Conservation (phyloP, 1,140 invertebrate genomes). For the Scaptomyza pallida region DNA sequence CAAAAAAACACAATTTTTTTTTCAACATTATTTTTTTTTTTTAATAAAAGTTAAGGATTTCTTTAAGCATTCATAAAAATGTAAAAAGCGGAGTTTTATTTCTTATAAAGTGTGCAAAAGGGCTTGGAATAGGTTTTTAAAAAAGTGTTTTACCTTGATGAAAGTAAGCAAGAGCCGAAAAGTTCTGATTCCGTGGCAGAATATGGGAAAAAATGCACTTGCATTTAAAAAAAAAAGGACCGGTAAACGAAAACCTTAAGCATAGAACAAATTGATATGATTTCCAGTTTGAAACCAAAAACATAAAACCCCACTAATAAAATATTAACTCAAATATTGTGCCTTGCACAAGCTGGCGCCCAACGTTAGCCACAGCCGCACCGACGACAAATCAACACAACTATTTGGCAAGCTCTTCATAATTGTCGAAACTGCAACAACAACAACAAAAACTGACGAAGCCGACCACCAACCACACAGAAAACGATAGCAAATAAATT, state of each 20-base stretch:
- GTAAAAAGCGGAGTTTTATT: conserved; percentile 5
- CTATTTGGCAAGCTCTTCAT: conserved; percentile 74
- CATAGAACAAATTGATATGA: neutral
- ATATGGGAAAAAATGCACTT: too few relatives aligned
- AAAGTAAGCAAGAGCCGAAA: too few relatives aligned
- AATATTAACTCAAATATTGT: too few relatives aligned
- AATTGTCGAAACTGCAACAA: conserved; percentile 57
- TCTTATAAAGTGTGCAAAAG: neutral
- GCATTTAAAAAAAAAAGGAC: too few relatives aligned
- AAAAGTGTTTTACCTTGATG: too few relatives aligned
- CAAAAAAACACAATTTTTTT: conserved; percentile 31
- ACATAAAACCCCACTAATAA: too few relatives aligned
- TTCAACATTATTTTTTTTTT: conserved; percentile 56
- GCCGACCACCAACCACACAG: conserved; percentile 17
- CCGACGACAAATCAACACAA: conserved; percentile 3
- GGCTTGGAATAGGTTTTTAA: too few relatives aligned
- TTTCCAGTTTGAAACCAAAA: too few relatives aligned
- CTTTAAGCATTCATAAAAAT: conserved; percentile 73
- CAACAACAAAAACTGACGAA: conserved; percentile 24
- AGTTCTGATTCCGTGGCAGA: too few relatives aligned
- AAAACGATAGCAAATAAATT: conserved; percentile 68
- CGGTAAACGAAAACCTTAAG: too few relatives aligned
- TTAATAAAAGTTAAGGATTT: conserved; percentile 72
- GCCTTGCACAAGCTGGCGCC: too few relatives aligned
- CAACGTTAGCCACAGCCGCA: neutral